These are phyloP conservation scores for Enteromius anoplus DNA, from an alignment of 2,797 vertebrate genomes.

Conservation along the genomic window DNA sequence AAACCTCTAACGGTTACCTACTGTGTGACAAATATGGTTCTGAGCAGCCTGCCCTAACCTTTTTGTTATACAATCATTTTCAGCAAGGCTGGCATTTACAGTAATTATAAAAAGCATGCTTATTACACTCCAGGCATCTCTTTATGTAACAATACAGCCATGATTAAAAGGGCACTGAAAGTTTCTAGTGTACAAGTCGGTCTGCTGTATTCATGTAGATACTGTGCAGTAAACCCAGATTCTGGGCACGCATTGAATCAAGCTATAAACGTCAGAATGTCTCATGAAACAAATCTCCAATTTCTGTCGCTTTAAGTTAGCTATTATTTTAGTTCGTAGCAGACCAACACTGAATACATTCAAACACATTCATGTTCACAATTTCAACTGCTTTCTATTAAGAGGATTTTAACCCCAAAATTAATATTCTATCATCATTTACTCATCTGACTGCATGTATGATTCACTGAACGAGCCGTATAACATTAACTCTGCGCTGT, in stretches of 20 bases:
- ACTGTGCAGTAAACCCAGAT: background rate
- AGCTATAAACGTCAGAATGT: background rate
- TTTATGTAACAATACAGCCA: slow-evolving; percentile 52
- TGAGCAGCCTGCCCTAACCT: slow-evolving; percentile 39
- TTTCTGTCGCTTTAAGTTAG: background rate
- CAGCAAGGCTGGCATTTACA: slow-evolving; percentile 53
- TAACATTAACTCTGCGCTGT: too few relatives aligned
- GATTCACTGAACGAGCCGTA: too few relatives aligned
- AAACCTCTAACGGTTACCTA: slow-evolving; percentile 36
- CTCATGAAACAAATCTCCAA: background rate
- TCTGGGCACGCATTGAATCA: background rate
- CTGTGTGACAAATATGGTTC: slow-evolving; percentile 50
- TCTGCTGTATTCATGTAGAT: background rate
- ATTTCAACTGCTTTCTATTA: background rate
- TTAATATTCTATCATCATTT: background rate
- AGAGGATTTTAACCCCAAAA: background rate
- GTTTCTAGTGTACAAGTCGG: slow-evolving; percentile 25
- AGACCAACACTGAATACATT: slow-evolving; percentile 2
- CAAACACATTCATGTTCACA: background rate
- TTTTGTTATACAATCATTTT: slow-evolving; percentile 46
- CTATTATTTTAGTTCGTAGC: background rate
- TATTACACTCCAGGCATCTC: slow-evolving; percentile 40
- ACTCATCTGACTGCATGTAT: background rate
- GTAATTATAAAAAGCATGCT: slow-evolving; percentile 45
- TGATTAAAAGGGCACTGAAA: slow-evolving; percentile 38